Percentiles rank a stretch among this genome's conserved stretches.
Conservation (phyloP, 2,888 invertebrate genomes). For the Pristionchus japonicus region DNA sequence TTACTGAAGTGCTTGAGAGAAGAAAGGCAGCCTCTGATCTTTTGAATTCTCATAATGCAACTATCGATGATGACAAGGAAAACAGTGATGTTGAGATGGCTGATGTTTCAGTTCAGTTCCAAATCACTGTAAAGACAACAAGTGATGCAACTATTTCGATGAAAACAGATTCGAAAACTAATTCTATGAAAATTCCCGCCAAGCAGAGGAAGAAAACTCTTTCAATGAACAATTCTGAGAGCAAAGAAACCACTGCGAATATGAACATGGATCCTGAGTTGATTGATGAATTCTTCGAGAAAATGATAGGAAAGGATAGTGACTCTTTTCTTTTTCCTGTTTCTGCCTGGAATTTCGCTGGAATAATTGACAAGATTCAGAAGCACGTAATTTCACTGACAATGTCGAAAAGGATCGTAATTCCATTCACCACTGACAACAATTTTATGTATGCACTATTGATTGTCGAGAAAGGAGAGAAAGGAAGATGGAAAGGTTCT, state of each 20-base stretch:
- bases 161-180: background rate
- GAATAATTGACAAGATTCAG: background rate
- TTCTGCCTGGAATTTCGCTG: background rate
- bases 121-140: background rate
- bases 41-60: background rate
- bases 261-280: background rate
- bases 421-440: background rate
- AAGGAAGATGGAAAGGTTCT: background rate
- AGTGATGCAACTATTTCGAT: background rate
- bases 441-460: background rate
- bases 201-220: background rate
- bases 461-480: background rate
- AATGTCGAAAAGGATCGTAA: background rate
- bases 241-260: background rate
- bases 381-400: background rate
- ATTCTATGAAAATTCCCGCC: background rate
- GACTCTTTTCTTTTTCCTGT: constrained; percentile 2
- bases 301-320: background rate
- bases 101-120: background rate
- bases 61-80: background rate
- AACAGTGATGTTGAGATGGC: background rate
- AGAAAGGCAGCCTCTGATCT: background rate
- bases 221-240: background rate
- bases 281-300: background rate
- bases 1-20: background rate